Percentiles rank a stretch among this genome's conserved stretches.
Conservation (phyloP, 2,888 invertebrate genomes). For the Sphaerolaimus hirsutus region DNA sequence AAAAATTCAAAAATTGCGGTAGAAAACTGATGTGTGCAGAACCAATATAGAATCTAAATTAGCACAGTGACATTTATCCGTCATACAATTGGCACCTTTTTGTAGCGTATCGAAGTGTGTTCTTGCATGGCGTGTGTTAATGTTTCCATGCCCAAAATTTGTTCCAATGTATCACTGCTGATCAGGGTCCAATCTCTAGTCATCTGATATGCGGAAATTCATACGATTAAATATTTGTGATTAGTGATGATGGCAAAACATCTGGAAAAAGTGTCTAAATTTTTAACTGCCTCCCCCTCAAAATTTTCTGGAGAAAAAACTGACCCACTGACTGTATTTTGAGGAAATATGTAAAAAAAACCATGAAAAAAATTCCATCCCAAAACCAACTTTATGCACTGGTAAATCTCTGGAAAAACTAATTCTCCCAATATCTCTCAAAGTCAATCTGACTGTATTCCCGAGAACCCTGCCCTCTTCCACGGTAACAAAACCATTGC, state of each 20-base stretch:
- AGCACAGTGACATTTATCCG: too few relatives aligned
- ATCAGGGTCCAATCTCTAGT: slow-evolving; percentile 21
- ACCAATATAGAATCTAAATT: too few relatives aligned
- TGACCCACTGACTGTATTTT: neutral
- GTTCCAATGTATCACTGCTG: slow-evolving; percentile 16
- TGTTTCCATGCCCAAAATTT: slow-evolving; percentile 21
- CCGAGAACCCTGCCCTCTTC: slow-evolving; percentile 19
- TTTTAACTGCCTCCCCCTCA: too few relatives aligned
- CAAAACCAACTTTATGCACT: slow-evolving; percentile 19
- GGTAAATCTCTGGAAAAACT: slow-evolving; percentile 24
- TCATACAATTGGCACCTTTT: too few relatives aligned
- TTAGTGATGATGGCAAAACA: too few relatives aligned
- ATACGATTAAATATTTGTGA: too few relatives aligned
- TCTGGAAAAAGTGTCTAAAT: too few relatives aligned
- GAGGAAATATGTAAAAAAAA: neutral
- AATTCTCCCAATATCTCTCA: slow-evolving; percentile 23
- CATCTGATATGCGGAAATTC: slow-evolving; percentile 12
- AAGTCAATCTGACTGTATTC: slow-evolving; percentile 14
- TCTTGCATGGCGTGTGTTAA: slow-evolving; percentile 23
- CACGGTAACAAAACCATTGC: slow-evolving; percentile 22
- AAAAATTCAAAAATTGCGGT: too few relatives aligned
- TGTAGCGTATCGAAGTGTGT: slow-evolving; percentile 11
- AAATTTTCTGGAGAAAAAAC: too few relatives aligned
- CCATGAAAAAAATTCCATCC: neutral
- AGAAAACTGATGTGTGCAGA: too few relatives aligned